phyloP scores from a whole-genome alignment of 2,113 vertebrate genomes.

The Sminthopsis crassicaudata region DNA sequence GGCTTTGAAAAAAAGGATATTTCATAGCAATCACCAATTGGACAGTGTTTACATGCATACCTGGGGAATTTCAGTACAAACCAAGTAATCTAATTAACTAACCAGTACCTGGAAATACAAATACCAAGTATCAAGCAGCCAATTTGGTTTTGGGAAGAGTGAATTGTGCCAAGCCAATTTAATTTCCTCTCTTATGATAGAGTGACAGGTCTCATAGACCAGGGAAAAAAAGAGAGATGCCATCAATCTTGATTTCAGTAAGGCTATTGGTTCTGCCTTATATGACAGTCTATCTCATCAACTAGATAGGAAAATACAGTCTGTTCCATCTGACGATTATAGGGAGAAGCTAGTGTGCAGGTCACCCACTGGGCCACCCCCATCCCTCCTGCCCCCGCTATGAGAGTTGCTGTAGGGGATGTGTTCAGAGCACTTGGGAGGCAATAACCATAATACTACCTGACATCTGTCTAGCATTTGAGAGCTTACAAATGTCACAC shows the following conservation, averaged over 20 bases:
- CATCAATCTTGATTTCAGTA: slow-evolving; percentile 72
- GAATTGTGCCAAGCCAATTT: slow-evolving; percentile 60
- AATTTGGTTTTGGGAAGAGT: slow-evolving; percentile 59
- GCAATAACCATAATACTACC: neutral
- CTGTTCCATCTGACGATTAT: slow-evolving; percentile 2
- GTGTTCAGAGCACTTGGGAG: neutral
- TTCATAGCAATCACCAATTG: neutral
- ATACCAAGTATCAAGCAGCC: neutral
- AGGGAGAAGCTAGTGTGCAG: neutral
- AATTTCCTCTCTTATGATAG: slow-evolving; percentile 65
- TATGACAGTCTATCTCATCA: slow-evolving; percentile 68
- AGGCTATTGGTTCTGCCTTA: slow-evolving; percentile 35
- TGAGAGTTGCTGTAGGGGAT: neutral
- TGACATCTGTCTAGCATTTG: neutral
- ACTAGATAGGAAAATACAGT: slow-evolving; percentile 28
- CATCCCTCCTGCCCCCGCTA: neutral
- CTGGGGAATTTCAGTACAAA: slow-evolving; percentile 56
- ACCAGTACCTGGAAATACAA: slow-evolving; percentile 21
- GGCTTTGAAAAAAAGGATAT: neutral
- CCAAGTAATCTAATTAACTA: slow-evolving; percentile 62
- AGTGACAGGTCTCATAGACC: neutral
- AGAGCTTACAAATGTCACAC: neutral
- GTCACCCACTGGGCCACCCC: neutral
- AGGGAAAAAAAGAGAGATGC: slow-evolving; percentile 26
- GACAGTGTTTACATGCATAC: neutral